Base-by-base conservation (phyloP, 2,888 invertebrate species). In the Pachydiplax longipennis region DNA sequence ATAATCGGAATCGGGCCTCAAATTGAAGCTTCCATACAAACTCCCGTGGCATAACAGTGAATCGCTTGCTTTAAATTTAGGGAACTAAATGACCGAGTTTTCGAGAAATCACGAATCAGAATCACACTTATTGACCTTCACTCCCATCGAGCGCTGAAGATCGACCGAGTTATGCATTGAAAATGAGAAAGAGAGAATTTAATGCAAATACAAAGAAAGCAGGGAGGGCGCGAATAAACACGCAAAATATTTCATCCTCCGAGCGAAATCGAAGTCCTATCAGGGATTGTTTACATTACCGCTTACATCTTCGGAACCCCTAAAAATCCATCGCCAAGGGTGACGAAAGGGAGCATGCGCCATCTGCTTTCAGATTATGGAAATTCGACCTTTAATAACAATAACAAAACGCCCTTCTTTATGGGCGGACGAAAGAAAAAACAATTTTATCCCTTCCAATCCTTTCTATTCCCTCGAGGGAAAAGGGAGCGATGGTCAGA, bases 301-400 rank as follows among this genome's bases (percentile, higher is more conserved):
- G 87, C 87, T 87, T 87, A 87, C 87, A 87, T 87, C 87, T 65
- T 87, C 37, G 8, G 87, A 87, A 48, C 44, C 12, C 31, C 15
- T 65, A 37, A 18, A 37, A 37, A 61, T 87, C 44, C 87, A 40
- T 58, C 73, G n/a, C n/a, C 87, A 40, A 22, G 18, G 87, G 35
- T 35, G 31, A 35, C 58, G 58, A 87, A 87, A 37, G 87, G 18
- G 61, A 61, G 22, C 58, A 22, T 35, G 4, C n/a, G 18, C 37
- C 87, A 87, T 87, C 87, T 22, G 37, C 12, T 12, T 22, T 18
- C 61, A 65, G 87, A 87, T 87, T 87, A 87, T 87, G 87, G 87
- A 87, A 87, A 87, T 87, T 65, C 61, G 87, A 87, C 87, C 87
- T 87, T 87, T 87, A 61, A 87, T 87, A 87, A 87, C 87, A 87